Conservation (phyloP, 1,140 invertebrate species). For the Apis dorsata region DNA sequence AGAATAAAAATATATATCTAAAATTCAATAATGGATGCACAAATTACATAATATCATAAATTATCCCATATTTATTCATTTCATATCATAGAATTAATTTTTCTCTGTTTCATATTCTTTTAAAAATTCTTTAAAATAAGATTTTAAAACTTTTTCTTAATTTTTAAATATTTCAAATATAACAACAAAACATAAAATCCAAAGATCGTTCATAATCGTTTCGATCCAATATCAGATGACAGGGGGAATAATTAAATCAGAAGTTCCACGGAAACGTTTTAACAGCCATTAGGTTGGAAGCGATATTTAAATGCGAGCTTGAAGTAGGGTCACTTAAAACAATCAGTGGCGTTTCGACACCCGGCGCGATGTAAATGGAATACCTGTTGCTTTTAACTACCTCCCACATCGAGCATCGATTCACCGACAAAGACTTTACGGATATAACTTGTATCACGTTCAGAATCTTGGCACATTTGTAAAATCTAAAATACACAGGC, state of each 20-base stretch:
- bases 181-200: too few relatives aligned
- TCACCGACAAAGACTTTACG: conserved; percentile 1
- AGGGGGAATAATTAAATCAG: background rate
- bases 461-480: conserved; percentile 58
- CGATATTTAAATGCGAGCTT: conserved; percentile 13
- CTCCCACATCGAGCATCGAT: conserved; percentile 38
- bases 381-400: conserved; percentile 55
- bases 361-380: conserved; percentile 31
- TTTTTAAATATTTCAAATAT: too few relatives aligned
- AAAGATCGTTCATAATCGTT: background rate
- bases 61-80: background rate
- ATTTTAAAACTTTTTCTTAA: too few relatives aligned
- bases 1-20: too few relatives aligned
- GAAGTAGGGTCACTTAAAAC: conserved; percentile 16
- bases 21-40: too few relatives aligned
- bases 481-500: conserved; percentile 53
- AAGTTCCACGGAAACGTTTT: background rate
- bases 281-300: background rate
- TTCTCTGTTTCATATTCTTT: too few relatives aligned
- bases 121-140: too few relatives aligned
- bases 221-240: background rate
- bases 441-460: background rate
- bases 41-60: too few relatives aligned
- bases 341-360: conserved; percentile 29
- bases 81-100: too few relatives aligned